Conservation (phyloP, 1,140 invertebrate species). For the Temnothorax longispinosus region DNA sequence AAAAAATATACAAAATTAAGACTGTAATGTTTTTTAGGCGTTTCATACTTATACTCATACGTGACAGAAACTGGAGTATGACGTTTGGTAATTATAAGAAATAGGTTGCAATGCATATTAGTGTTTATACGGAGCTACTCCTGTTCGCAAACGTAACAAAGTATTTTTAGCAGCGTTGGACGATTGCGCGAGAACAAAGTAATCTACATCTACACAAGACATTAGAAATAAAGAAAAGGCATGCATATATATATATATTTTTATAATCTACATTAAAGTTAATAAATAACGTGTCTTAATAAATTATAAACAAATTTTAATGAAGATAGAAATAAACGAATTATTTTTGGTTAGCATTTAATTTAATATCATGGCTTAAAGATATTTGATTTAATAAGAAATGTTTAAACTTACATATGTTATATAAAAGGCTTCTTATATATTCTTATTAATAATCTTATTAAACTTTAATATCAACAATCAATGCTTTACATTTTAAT, state of each 20-base stretch:
- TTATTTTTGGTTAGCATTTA: background rate
- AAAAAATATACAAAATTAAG: too few relatives aligned
- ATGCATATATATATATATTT: background rate
- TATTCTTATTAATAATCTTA: background rate
- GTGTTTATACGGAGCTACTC: background rate
- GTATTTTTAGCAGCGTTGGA: background rate
- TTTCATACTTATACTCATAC: background rate
- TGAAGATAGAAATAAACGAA: background rate
- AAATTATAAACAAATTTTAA: background rate
- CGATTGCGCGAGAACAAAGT: background rate
- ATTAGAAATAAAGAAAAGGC: background rate
- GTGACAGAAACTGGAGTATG: background rate
- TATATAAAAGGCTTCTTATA: background rate
- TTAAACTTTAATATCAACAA: background rate
- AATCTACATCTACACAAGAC: background rate
- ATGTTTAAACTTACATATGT: background rate
- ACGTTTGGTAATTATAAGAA: slow-evolving; percentile 28
- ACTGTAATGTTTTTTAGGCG: background rate
- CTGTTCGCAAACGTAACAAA: background rate
- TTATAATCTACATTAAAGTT: background rate
- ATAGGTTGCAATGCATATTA: slow-evolving; percentile 16
- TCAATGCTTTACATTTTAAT: background rate
- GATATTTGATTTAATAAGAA: background rate
- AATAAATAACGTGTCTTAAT: background rate
- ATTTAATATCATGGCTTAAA: background rate